Percentiles rank a stretch among this genome's conserved stretches.
phyloP scores from a whole-genome alignment of 2,888 invertebrate species.

The Sisyra nigra region DNA sequence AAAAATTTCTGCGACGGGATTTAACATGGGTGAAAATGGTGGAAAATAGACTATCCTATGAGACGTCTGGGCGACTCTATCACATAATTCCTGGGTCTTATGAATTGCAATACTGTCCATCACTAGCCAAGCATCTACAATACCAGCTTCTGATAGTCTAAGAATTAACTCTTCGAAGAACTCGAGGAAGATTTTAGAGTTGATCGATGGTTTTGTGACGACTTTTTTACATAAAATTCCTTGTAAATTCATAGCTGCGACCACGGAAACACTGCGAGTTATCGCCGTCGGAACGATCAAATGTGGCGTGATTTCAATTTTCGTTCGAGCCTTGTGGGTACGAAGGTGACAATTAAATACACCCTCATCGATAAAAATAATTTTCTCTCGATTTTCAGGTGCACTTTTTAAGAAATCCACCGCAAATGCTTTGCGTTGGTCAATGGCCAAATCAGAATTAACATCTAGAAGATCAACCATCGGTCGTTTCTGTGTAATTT shows the following conservation, averaged over 20 bases:
- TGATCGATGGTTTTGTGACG: too few species aligned
- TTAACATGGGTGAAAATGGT: not conserved
- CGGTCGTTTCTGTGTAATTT: not conserved
- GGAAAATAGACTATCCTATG: not conserved
- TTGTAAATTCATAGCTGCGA: constrained; percentile 1
- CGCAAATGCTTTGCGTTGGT: not conserved
- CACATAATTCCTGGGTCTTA: not conserved
- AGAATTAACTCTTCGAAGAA: not conserved
- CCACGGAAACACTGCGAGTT: too few species aligned
- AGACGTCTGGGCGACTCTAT: not conserved
- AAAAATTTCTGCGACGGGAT: not conserved
- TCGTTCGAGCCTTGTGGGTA: not conserved
- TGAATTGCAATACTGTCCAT: not conserved
- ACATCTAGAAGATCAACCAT: not conserved
- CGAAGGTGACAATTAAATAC: not conserved
- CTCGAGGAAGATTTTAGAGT: not conserved
- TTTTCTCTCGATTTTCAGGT: not conserved
- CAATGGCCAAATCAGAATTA: not conserved
- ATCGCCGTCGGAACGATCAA: too few species aligned
- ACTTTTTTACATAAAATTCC: not conserved
- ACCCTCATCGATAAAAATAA: not conserved
- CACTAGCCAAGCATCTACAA: not conserved
- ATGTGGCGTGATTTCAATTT: not conserved
- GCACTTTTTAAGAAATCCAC: not conserved
- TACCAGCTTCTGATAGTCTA: not conserved